Base-by-base conservation (phyloP, 1,140 invertebrate genomes). In the Micrasema longulum region DNA sequence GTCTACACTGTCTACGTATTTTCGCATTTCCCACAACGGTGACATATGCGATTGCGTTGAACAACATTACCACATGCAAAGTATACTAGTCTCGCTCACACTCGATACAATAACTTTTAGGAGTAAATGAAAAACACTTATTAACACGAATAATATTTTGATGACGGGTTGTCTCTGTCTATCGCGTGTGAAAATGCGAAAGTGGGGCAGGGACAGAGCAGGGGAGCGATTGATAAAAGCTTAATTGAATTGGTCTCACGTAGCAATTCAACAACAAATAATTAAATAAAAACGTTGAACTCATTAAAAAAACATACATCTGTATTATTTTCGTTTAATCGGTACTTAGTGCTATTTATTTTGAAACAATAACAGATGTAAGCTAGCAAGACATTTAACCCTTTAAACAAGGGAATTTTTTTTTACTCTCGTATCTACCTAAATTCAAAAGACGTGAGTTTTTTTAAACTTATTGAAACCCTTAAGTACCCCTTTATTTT, bases 11-110 rank as follows among this genome's bases (percentile, higher is more conserved):
- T 22, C 18, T 22, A 53, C 43, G 16, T 45, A 64, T 64, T 47
- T 41, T 47, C 38, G 20, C 41, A 45, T 64, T 68, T 50, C 41
- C 65, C 48, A 68, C 65, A 36, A 20, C 52, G 18, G 48, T 68
- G 65, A 68, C 65, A 68, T 68, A 67, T 67, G n/a, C n/a, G n/a
- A n/a, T n/a, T n/a, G 50, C 50, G 50, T 53, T 26, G 20, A 12
- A 11, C 14, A 7, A 47, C 35, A 68, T 45, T 1, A 22, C 31
- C 22, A 68, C 18, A 20, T 55, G 48, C 7, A 68, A 68, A 68
- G 9, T 55, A 55, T 41, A 23, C 18, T 55, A 52, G 48, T 55
- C 52, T 41, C 23, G 9, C 35, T 53, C 65, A n/a, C 48, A 22
- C 20, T 14, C n/a, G 5, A 23, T 64, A 14, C 38, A 7, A 12